Evolutionary conservation across 2,888 invertebrate species (phyloP).

Genomic region (Drosophila conformis): DNA sequence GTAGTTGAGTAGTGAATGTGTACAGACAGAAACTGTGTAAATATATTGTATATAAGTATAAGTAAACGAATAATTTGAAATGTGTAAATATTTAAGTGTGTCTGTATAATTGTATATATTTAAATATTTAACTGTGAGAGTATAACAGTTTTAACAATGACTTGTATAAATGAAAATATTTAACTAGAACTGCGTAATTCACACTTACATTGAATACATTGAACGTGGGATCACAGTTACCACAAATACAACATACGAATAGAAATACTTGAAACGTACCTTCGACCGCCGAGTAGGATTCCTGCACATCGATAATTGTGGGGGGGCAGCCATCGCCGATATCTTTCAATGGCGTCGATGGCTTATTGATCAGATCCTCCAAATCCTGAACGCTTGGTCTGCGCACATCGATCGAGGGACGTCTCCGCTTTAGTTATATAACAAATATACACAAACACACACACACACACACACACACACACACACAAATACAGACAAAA

Average conservation of each 20-base stretch:
- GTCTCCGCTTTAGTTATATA: slow-evolving; percentile 87
- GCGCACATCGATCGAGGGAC: slow-evolving; percentile 95
- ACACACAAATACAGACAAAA: neutral
- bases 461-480: slow-evolving; percentile 24
- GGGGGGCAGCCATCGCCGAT: slow-evolving; percentile 94
- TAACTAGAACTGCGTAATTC: neutral
- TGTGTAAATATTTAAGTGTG: too few species aligned
- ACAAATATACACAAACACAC: slow-evolving; percentile 4
- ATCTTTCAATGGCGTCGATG: slow-evolving; percentile 94
- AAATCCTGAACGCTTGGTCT: slow-evolving; percentile 95
- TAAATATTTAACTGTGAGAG: too few species aligned
- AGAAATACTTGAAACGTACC: slow-evolving; percentile 86
- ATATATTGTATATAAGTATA: neutral
- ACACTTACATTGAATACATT: neutral
- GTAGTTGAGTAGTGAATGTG: neutral
- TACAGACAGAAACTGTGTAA: neutral
- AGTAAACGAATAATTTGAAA: neutral
- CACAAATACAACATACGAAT: neutral
- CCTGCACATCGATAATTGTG: slow-evolving; percentile 95
- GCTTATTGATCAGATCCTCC: slow-evolving; percentile 95
- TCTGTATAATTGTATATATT: neutral
- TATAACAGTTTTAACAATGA: neutral
- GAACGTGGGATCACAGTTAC: neutral
- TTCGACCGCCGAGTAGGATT: slow-evolving; percentile 98
- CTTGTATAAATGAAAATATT: neutral